Conservation (phyloP, 2,888 invertebrate genomes). For the Mimachlamys varia region DNA sequence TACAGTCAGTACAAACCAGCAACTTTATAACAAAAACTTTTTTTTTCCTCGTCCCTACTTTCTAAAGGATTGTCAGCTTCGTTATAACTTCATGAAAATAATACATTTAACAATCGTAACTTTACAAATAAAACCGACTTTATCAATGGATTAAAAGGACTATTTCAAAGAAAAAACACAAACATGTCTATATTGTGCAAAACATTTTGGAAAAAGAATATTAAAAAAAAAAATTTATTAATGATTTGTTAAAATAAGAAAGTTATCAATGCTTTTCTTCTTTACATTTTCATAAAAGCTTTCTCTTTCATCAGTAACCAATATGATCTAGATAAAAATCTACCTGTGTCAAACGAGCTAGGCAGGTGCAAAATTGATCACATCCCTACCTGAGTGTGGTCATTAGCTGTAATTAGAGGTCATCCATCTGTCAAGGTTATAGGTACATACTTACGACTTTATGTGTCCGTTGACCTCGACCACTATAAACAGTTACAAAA, state of each 20-base stretch:
- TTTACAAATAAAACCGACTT: too few relatives aligned
- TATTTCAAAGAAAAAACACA: too few relatives aligned
- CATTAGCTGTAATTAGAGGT: slow-evolving; percentile 1
- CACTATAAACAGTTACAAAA: background rate
- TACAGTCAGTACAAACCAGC: background rate
- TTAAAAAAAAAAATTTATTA: too few relatives aligned
- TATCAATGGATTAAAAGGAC: too few relatives aligned
- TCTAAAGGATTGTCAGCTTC: background rate
- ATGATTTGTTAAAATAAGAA: too few relatives aligned
- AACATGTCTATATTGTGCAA: too few relatives aligned
- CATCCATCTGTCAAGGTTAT: background rate
- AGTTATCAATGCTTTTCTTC: too few relatives aligned
- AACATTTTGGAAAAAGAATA: too few relatives aligned
- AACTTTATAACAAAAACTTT: background rate
- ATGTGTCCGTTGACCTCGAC: background rate
- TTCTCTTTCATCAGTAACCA: background rate
- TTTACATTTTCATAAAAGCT: background rate
- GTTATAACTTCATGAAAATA: background rate
- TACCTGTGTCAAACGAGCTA: background rate
- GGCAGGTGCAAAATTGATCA: background rate
- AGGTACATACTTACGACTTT: background rate
- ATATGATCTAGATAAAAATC: background rate
- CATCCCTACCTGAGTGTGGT: background rate
- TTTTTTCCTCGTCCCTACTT: background rate
- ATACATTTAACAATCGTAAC: too few relatives aligned